Evolutionary conservation across 1,140 invertebrate genomes (phyloP).

Genomic region (Panonychus citri): DNA sequence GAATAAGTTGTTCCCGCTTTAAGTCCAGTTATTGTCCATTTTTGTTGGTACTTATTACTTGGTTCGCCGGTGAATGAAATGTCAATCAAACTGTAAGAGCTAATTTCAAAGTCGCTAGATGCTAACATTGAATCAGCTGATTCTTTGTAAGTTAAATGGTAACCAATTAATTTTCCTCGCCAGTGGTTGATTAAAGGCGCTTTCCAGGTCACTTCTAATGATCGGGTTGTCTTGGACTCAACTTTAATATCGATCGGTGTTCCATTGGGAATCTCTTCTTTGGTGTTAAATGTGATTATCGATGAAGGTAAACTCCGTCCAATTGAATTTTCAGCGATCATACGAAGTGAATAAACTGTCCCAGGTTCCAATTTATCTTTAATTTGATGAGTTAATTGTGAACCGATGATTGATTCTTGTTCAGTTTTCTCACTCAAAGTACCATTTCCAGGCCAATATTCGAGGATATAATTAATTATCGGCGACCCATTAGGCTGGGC

Average conservation of each 20-base stretch:
- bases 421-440: not conserved
- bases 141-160: constrained; percentile 22
- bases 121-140: too few species aligned
- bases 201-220: constrained; percentile 16
- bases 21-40: constrained; percentile 12
- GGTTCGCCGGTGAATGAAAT: not conserved
- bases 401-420: not conserved
- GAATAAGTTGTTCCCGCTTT: constrained; percentile 11
- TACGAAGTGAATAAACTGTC: constrained; percentile 69
- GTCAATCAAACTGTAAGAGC: too few species aligned
- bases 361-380: constrained; percentile 42
- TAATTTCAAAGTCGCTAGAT: too few species aligned
- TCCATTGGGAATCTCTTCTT: constrained; percentile 42
- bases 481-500: constrained; percentile 25
- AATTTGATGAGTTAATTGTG: constrained; percentile 5
- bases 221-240: constrained; percentile 13
- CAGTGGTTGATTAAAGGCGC: constrained; percentile 61
- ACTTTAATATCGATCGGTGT: constrained; percentile 9
- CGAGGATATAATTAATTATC: constrained; percentile 24
- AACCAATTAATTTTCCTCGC: constrained; percentile 76
- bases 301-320: constrained; percentile 70
- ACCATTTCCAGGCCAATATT: constrained; percentile 14
- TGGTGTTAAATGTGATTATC: constrained; percentile 70
- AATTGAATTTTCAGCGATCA: constrained; percentile 80
- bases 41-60: constrained; percentile 9